These are phyloP conservation scores for Origma solitaria DNA, from an alignment of 2,113 vertebrate species.

Conservation along the genomic window DNA sequence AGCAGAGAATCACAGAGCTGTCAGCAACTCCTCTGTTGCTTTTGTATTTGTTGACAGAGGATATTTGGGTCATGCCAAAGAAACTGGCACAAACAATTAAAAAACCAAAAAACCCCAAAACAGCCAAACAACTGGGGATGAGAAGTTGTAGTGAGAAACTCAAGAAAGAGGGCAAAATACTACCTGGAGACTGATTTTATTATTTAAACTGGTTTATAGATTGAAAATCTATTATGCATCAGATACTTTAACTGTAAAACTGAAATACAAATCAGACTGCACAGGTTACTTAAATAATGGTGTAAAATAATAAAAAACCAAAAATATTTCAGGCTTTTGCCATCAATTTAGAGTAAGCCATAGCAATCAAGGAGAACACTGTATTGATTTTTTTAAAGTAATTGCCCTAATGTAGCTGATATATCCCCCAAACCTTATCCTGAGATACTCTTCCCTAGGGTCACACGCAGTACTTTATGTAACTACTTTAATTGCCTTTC, in stretches of 20 bases:
- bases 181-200: background rate
- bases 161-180: background rate
- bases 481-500: background rate
- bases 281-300: background rate
- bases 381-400: background rate
- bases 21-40: background rate
- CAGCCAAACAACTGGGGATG: background rate
- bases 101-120: background rate
- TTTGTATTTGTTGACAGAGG: background rate
- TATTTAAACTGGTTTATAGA: background rate
- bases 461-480: background rate
- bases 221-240: background rate
- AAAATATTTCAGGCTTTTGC: background rate
- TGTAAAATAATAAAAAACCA: background rate
- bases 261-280: background rate
- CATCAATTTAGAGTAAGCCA: background rate
- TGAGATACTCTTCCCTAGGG: background rate
- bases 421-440: background rate
- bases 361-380: background rate
- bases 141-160: background rate
- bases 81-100: background rate
- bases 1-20: background rate
- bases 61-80: background rate
- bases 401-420: background rate
- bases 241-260: background rate